Conservation (phyloP, 2,888 invertebrate species). For the Torymus auratus region DNA sequence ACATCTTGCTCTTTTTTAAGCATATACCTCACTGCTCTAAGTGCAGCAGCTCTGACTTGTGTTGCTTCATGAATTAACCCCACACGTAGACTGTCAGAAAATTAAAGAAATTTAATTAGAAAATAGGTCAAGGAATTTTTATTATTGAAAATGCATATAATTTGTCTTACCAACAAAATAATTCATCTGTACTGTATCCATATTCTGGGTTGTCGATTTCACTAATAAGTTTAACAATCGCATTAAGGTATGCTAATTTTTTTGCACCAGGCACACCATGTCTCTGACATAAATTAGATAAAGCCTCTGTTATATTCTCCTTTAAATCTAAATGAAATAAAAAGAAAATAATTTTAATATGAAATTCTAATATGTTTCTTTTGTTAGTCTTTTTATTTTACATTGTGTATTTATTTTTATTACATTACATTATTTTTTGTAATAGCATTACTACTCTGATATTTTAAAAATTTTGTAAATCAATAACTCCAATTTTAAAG, state of each 20-base stretch:
- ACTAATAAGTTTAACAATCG: constrained; percentile 88
- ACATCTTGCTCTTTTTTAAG: constrained; percentile 88
- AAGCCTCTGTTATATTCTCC: constrained; percentile 80
- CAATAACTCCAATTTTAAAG: background rate
- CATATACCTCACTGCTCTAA: constrained; percentile 91
- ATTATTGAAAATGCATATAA: background rate
- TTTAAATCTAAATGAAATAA: constrained; percentile 74
- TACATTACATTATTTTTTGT: background rate
- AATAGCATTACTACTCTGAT: background rate
- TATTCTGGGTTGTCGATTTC: constrained; percentile 80
- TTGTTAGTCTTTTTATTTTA: no score
- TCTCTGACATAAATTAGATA: constrained; percentile 81
- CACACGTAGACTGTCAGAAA: constrained; percentile 85
- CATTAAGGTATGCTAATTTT: constrained; percentile 91
- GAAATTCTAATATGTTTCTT: no score
- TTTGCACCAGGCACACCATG: constrained; percentile 85
- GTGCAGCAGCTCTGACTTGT: constrained; percentile 91
- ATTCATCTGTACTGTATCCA: constrained; percentile 87
- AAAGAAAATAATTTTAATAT: constrained; percentile 30
- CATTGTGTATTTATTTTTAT: background rate
- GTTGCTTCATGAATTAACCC: constrained; percentile 91
- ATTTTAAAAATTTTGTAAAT: background rate
- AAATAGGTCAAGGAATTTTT: no score
- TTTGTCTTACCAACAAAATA: constrained; percentile 85
- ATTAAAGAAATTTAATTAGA: background rate